Evolutionary conservation across 2,113 vertebrate genomes (phyloP).

Genomic region (Camelus dromedarius): DNA sequence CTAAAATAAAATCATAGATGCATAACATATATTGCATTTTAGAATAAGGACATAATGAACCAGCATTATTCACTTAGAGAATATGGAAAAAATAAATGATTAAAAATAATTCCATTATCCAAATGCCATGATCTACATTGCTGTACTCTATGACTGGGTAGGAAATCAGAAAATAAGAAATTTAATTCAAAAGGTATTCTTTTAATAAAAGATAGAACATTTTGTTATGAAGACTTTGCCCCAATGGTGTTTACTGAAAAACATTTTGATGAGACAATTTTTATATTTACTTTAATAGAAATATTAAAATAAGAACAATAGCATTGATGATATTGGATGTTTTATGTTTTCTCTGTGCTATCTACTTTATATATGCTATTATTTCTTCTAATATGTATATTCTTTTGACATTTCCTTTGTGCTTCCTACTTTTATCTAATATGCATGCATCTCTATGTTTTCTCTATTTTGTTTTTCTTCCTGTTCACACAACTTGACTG

Average conservation of each 20-base stretch:
- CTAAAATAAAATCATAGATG: slow-evolving; percentile 66
- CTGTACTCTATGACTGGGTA: not conserved
- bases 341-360: not conserved
- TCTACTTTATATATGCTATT: not conserved
- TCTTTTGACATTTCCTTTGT: not conserved
- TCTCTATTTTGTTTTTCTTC: not conserved
- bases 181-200: slow-evolving; percentile 61
- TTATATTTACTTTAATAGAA: not conserved
- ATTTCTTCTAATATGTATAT: not conserved
- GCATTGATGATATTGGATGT: not conserved
- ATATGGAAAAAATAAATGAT: slow-evolving; percentile 41
- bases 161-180: not conserved
- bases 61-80: slow-evolving; percentile 54
- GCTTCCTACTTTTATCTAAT: not conserved
- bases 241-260: slow-evolving; percentile 14
- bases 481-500: not conserved
- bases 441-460: not conserved
- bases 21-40: slow-evolving; percentile 65
- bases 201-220: slow-evolving; percentile 68
- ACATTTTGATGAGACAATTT: not conserved
- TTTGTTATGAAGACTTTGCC: slow-evolving; percentile 61
- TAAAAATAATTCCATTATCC: slow-evolving; percentile 56
- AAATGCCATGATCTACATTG: slow-evolving; percentile 22
- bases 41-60: slow-evolving; percentile 62
- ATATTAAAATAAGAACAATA: not conserved